These are phyloP conservation scores for Megaceryle maxima DNA, from an alignment of 2,113 vertebrate species.

Conservation along the genomic window DNA sequence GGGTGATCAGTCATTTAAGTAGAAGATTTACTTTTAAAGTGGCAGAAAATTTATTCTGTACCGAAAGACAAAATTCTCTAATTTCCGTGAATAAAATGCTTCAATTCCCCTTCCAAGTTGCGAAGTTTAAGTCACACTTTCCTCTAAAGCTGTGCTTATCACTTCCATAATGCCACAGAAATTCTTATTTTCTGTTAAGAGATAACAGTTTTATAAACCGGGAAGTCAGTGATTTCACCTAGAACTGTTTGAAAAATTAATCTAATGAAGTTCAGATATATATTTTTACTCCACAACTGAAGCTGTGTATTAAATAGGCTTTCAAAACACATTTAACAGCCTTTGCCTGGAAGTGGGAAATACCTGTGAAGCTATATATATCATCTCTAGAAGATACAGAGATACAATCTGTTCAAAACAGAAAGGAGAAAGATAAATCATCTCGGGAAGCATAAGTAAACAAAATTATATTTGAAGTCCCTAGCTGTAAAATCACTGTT, in stretches of 20 bases:
- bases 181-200: background rate
- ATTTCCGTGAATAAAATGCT: background rate
- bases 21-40: background rate
- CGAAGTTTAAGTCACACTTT: background rate
- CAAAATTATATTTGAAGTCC: slow-evolving; percentile 4
- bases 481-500: background rate
- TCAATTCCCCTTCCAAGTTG: background rate
- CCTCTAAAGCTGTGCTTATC: background rate
- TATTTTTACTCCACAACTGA: background rate
- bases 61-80: background rate
- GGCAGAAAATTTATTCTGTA: background rate
- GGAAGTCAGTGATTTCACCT: background rate
- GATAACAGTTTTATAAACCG: background rate
- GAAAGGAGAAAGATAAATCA: background rate
- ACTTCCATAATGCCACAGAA: background rate
- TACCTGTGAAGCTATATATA: background rate
- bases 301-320: background rate
- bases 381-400: background rate
- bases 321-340: background rate
- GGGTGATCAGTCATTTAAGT: background rate
- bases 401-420: background rate
- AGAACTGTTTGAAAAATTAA: background rate
- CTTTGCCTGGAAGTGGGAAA: background rate
- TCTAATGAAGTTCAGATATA: background rate
- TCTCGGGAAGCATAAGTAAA: background rate